Conservation (phyloP, 2,113 vertebrate species). For the Oryctolagus cuniculus region DNA sequence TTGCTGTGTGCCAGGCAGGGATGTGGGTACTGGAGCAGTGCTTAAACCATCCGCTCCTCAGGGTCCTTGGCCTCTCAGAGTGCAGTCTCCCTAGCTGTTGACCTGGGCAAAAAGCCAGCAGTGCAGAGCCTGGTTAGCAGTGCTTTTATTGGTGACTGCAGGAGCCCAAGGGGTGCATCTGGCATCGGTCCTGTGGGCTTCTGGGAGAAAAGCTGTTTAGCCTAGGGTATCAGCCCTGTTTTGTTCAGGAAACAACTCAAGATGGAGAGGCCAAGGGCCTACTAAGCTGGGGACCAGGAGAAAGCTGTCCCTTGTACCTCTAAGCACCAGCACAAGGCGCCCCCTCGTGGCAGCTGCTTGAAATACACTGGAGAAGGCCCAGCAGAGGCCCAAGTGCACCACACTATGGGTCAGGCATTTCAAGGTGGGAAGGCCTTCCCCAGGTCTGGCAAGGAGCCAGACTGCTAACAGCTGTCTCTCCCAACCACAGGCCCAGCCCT, state of each 20-base stretch:
- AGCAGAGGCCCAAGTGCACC: not conserved
- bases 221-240: not conserved
- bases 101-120: not conserved
- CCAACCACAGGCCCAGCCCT: slow-evolving; percentile 96
- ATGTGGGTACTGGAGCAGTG: not conserved
- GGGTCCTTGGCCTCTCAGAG: not conserved
- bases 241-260: not conserved
- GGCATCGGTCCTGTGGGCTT: not conserved
- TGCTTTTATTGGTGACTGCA: not conserved
- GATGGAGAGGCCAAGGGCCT: not conserved
- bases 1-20: not conserved
- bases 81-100: not conserved
- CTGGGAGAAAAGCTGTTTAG: not conserved
- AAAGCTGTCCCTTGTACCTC: not conserved
- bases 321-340: not conserved
- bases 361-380: not conserved
- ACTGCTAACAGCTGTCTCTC: slow-evolving; percentile 89
- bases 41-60: not conserved
- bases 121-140: not conserved
- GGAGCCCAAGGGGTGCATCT: not conserved
- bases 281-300: not conserved
- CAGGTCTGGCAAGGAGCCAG: slow-evolving; percentile 56
- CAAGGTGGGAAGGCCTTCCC: slow-evolving; percentile 35
- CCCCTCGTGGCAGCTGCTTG: slow-evolving; percentile 69
- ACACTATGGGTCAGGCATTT: not conserved